Conservation (phyloP, 2,888 invertebrate species). For the Silvanus unidentatus region DNA sequence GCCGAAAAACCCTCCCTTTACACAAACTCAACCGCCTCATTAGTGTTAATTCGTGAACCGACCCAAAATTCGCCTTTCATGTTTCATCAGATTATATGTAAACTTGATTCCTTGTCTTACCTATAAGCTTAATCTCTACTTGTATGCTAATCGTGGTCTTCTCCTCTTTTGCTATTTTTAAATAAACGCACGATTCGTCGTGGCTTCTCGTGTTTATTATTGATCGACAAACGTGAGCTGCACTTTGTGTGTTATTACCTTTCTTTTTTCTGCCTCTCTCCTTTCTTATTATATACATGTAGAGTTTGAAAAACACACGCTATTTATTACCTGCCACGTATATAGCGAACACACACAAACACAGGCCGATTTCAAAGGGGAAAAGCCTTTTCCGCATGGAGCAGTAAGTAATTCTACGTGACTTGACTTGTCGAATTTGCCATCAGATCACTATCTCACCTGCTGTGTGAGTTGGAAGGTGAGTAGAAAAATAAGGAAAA, state of each 20-base stretch:
- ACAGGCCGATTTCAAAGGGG: neutral
- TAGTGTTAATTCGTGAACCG: too few species aligned
- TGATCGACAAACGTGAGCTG: conserved; percentile 5
- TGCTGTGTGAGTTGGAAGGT: neutral
- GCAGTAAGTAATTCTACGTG: conserved; percentile 4
- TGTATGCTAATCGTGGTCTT: conserved; percentile 5
- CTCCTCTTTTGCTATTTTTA: conserved; percentile 2
- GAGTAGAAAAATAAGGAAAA: too few species aligned
- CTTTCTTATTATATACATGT: too few species aligned
- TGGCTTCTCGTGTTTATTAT: neutral
- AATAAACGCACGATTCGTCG: conserved; percentile 4
- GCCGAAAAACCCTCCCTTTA: too few species aligned
- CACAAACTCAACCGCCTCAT: too few species aligned
- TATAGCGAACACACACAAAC: neutral
- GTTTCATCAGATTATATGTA: conserved; percentile 1
- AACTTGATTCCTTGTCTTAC: conserved; percentile 1
- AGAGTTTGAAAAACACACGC: conserved; percentile 1
- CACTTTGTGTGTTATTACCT: conserved; percentile 5
- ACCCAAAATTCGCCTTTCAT: conserved; percentile 1
- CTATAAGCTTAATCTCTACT: conserved; percentile 3
- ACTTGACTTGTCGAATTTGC: conserved; percentile 1
- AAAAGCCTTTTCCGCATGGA: conserved; percentile 1
- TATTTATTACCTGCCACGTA: conserved; percentile 5
- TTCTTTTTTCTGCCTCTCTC: conserved; percentile 1
- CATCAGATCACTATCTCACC: conserved; percentile 1